Evolutionary conservation across 2,888 invertebrate genomes (phyloP), one percentile per base, ranked within the genome.

Genomic region (Ellobium chinense): DNA sequence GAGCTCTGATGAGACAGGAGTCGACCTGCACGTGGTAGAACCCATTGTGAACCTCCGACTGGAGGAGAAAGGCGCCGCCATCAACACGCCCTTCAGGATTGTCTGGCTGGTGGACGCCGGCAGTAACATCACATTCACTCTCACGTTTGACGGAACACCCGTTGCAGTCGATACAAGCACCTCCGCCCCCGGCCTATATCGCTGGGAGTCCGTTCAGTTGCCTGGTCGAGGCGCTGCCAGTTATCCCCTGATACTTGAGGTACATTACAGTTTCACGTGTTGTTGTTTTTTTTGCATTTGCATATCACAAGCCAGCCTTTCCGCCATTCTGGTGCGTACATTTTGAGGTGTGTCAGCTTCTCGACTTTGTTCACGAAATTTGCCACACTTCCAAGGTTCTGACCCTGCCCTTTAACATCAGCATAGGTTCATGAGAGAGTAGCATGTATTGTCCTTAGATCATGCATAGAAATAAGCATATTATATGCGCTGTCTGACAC

Each of bases 211-310:
- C 2, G 60, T 65, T 1, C 12, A 34, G 1, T 60, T 81, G 34
- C 62, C 77, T 7, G 75, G 66, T 12, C 54, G 34, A 31, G 7
- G 63, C 18, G 68, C 78, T 27, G 34, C 62, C 24, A 34, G 58
- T 0, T 83, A 81, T 58, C 79, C 81, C 1, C 24, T 84, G 1
- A 70, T 70, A 29, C 60, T 86, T 27, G n/a, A n/a, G n/a, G n/a
- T n/a, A n/a, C n/a, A n/a, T n/a, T n/a, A n/a, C n/a, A n/a, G n/a
- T n/a, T n/a, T n/a, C n/a, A n/a, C n/a, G n/a, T n/a, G n/a, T n/a
- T n/a, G n/a, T n/a, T n/a, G n/a, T n/a, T n/a, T n/a, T n/a, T n/a
- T n/a, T n/a, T n/a, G n/a, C n/a, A n/a, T n/a, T n/a, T n/a, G n/a
- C n/a, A n/a, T n/a, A n/a, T n/a, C n/a, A n/a, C n/a, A n/a, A n/a